These are phyloP conservation scores for Armadillidium nasatum DNA, from an alignment of 1,140 invertebrate genomes.

Conservation along the genomic window DNA sequence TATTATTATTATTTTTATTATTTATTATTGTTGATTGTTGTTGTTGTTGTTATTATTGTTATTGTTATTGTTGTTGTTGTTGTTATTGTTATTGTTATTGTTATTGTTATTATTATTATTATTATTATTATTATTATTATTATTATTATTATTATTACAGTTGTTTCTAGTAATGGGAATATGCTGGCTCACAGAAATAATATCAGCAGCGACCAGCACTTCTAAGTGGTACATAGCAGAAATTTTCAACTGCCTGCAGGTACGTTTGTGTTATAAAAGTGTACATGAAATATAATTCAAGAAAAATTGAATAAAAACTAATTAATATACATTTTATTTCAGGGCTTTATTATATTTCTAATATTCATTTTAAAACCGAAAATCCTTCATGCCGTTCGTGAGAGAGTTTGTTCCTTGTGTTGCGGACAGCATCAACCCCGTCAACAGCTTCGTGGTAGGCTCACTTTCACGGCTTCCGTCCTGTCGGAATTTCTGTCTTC, in stretches of 20 bases:
- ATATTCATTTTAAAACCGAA: constrained; percentile 45
- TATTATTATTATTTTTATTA: too few species aligned
- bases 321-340: not conserved
- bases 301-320: too few species aligned
- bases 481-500: not conserved
- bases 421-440: not conserved
- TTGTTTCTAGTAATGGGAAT: constrained; percentile 45
- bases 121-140: not conserved
- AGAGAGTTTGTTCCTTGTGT: constrained; percentile 35
- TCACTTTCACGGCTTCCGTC: not conserved
- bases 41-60: too few species aligned
- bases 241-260: constrained; percentile 44
- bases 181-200: constrained; percentile 43
- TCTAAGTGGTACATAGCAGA: constrained; percentile 42
- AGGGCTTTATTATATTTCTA: constrained; percentile 45
- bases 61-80: not conserved
- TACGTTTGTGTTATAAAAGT: not conserved
- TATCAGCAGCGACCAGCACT: constrained; percentile 39
- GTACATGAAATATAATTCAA: too few species aligned
- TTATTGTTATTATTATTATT: not conserved
- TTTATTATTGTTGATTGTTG: too few species aligned
- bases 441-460: not conserved
- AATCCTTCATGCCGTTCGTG: constrained; percentile 40
- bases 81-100: not conserved
- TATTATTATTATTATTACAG: constrained; percentile 25